These are phyloP conservation scores for Netelia virgata DNA, from an alignment of 2,888 invertebrate species.

Conservation along the genomic window DNA sequence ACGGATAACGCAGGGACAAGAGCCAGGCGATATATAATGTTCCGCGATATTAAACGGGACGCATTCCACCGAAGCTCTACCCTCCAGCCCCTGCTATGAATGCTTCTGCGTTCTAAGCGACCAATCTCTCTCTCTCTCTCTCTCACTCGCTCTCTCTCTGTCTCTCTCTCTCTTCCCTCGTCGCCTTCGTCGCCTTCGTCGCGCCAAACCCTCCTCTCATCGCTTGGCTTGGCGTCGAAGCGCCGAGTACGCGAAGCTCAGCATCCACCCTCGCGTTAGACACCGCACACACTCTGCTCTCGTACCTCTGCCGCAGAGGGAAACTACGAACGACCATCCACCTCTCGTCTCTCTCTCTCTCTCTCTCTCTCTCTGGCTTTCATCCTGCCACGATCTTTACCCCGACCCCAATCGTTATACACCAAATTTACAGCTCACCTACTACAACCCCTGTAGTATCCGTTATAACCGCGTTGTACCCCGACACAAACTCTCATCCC, in stretches of 20 bases:
- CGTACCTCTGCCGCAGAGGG: constrained; percentile 23
- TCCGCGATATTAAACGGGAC: constrained; percentile 85
- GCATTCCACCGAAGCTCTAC: constrained; percentile 83
- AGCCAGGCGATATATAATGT: constrained; percentile 84
- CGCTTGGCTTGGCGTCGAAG: constrained; percentile 33
- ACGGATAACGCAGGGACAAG: constrained; percentile 81
- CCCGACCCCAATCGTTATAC: constrained; percentile 81
- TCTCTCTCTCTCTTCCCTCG: constrained; percentile 39
- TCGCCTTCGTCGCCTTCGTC: constrained; percentile 35
- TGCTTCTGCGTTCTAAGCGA: constrained; percentile 80
- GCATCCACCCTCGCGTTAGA: constrained; percentile 44
- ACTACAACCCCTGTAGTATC: constrained; percentile 68
- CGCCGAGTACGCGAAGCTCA: constrained; percentile 33
- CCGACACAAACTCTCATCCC: constrained; percentile 46
- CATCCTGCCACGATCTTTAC: constrained; percentile 32
- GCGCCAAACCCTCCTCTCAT: constrained; percentile 43
- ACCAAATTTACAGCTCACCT: constrained; percentile 83
- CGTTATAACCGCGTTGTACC: constrained; percentile 59
- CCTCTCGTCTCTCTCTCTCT: constrained; percentile 49
- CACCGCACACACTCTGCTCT: constrained; percentile 45
- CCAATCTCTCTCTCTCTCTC: constrained; percentile 69
- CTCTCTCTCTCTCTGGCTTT: neutral
- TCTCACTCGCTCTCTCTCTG: constrained; percentile 15
- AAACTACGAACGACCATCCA: constrained; percentile 56
- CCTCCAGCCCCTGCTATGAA: constrained; percentile 82